Evolutionary conservation across 2,797 vertebrate species (phyloP), one percentile per base, ranked within the genome.

Genomic region (Fringilla coelebs): DNA sequence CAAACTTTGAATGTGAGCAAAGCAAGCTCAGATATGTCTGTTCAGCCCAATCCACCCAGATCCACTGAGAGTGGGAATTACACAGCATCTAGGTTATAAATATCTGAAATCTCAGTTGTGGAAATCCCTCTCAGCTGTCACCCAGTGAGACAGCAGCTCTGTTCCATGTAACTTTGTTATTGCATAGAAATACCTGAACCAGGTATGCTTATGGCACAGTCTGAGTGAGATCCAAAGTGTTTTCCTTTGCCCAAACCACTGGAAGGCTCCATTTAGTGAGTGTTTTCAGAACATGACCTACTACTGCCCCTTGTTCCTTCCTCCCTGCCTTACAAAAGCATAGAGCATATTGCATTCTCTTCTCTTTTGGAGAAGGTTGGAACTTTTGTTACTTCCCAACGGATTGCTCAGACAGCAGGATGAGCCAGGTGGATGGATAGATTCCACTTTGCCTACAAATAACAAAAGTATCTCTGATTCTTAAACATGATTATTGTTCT

Each of bases 1-100:
- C 60, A 49, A 90, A 90, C 62, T 18, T 84, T 76, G 85, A 91
- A 93, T 19, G 70, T 5, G 20, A 93, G 51, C 76, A 90, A 58
- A 94, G 84, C 82, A 93, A 93, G 88, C 77, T 94, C 51, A 81
- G 88, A 32, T 81, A 5, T 11, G 70, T 62, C 85, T 90, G 66
- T 17, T 91, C 71, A 91, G 48, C 36, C 48, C 51, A 70, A 32
- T 0, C 1, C 61, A 67, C 13, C 3, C 1, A 88, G 58, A 91
- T 25, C 43, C 40, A 62, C 54, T 8, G 18, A 87, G 48, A 66
- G 17, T 7, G 20, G 46, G 58, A 81, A 88, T 84, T 55, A 51
- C 1, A 28, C 0, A 9, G 73, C 51, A 32, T 70, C 38, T 41
- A 54, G 45, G 18, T 12, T 18, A 52, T 2, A 6, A 4, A 60